Base-by-base conservation (phyloP, 2,888 invertebrate genomes). In the Rotaria socialis region DNA sequence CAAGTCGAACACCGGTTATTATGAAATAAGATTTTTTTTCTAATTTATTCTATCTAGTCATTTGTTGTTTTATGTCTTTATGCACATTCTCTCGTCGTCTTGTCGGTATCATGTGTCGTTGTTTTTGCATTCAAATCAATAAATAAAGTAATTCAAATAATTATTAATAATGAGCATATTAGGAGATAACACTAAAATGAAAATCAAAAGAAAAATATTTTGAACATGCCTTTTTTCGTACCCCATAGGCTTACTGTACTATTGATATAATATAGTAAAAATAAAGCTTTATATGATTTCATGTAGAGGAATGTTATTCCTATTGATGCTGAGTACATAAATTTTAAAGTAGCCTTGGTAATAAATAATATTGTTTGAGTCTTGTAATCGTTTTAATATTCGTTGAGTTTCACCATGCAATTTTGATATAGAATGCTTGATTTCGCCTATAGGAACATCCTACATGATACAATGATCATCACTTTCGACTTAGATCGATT, bases 281-380 rank as follows among this genome's bases (percentile, higher is more conserved):
- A 80, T 47, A 80, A n/a, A 47, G n/a, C 47, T 80, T 80, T 47
- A 80, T 80, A 11, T 2, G 80, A 47, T 80, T 80, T 80, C 5
- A 80, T 47, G n/a, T 80, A 14, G 11, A 80, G n/a, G 24, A 80
- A n/a, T 11, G 43, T 80, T 3, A 14, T 24, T 2, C 47, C 47
- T 24, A 80, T 47, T 10, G 80, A 80, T 80, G 80, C 47, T 47
- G n/a, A 80, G 47, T 80, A 80, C 24, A 80, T 80, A 10, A 80
- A 7, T 47, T 47, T 80, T 47, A 80, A 80, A 6, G 47, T 80
- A 11, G 47, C 80, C 24, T 47, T 80, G 19, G 47, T n/a, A n/a
- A 80, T 80, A 80, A 80, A 80, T n/a, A 80, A 80, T 47, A 47
- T 80, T 47, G 80, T 80, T 47, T 47, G 47, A 80, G 47, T 80